Evolutionary conservation across 2,113 vertebrate species (phyloP), one percentile per base, ranked within the genome.

Genomic region (Cranoglanis bouderius): DNA sequence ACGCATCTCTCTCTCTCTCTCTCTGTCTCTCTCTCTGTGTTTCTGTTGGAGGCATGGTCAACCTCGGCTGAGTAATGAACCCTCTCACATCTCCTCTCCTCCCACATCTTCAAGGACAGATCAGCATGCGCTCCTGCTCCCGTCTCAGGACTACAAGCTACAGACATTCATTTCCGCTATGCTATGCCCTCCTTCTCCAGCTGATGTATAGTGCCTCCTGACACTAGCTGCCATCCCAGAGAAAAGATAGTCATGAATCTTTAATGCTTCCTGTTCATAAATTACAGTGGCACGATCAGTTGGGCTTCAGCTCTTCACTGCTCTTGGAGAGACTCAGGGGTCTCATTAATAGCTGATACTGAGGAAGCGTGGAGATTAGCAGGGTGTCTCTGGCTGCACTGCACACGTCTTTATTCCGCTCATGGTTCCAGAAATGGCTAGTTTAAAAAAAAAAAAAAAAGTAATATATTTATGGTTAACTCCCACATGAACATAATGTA

Each of bases 201-300:
- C 85, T 90, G 92, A 92, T 91, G 89, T 90, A 91, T 91, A 70
- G 86, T 38, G 40, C 77, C 55, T 80, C 74, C 81, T 86, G 67
- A 85, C 88, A 72, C 29, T 40, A 57, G 83, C 61, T 85, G 90
- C 90, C 86, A 77, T 88, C 88, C 87, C 87, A 87, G 67, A 91
- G 88, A 87, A 84, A 89, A 87, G 77, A 90, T 75, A 83, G 72
- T 89, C 88, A 91, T 92, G 91, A 90, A 92, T 91, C 88, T 90
- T 91, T 91, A 92, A 89, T 81, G 88, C 46, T 88, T 87, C 85
- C 90, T 90, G 85, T 87, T 88, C 90, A 91, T 93, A 92, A 90
- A 92, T 93, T 91, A 93, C 88, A 63, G 84, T 61, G 57, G 86
- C 83, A 89, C 82, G 77, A 87, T 88, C 90, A 85, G 70, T 81